Base-by-base conservation (phyloP, 1,140 invertebrate genomes). In the Sarcophaga bullata region DNA sequence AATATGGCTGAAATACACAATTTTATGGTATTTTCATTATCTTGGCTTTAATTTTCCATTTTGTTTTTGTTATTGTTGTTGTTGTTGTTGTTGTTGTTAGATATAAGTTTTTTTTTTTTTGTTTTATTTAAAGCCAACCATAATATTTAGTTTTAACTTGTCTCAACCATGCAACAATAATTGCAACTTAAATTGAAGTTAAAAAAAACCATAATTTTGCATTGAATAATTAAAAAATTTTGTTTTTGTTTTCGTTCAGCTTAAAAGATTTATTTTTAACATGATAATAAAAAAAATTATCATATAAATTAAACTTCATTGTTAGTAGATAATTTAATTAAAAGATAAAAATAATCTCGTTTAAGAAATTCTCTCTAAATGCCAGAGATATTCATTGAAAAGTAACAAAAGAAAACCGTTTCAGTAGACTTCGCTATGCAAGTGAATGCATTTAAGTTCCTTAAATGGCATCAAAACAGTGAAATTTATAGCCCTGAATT, bases 21-120 rank as follows among this genome's bases (percentile, higher is more conserved):
- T 58, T 58, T 58, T 58, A n/a, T n/a, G 6, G 54, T 58, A n/a
- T 62, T 62, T 62, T 68, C 17, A 68, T 68, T 68, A 68, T 68
- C n/a, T 68, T 19, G n/a, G 17, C 62, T 37, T 68, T 68, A 68
- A 68, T 68, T 68, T 68, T 68, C 62, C 62, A 68, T 68, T 68
- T 68, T 68, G 62, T n/a, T 68, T 68, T 68, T 37, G 25, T 37
- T 37, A 37, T 37, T 37, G 1, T 4, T 2, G 1, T 37, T 37
- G 4, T 37, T 1, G 25, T 37, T 37, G 25, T 37, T 37, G 25
- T 37, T 37, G 25, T 58, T 58, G 54, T 68, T 68, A 68, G 62
- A 68, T 68, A 19, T 19, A 8, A 68, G 13, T n/a, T n/a, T 58
- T 58, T 4, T 13, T 58, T 58, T 11, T 68, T 68, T 19, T 19